phyloP scores from a whole-genome alignment of 2,113 vertebrate genomes.

The Ceyx margarethae region DNA sequence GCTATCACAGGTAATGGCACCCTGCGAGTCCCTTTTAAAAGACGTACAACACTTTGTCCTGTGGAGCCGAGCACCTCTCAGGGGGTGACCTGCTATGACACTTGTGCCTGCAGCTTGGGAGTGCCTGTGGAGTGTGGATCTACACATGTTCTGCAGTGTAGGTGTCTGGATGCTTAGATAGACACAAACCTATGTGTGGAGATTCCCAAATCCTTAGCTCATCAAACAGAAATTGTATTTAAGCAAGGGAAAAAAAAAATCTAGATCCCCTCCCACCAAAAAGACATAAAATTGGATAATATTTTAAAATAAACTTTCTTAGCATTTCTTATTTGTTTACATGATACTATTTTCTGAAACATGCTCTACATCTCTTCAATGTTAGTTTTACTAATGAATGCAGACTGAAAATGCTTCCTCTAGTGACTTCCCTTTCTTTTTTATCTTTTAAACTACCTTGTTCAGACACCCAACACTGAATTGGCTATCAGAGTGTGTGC shows the following conservation, averaged over 20 bases:
- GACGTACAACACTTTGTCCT: not conserved
- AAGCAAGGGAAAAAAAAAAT: not conserved
- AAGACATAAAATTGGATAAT: not conserved
- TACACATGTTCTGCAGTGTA: rapidly evolving
- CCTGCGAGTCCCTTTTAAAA: not conserved
- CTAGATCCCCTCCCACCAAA: not conserved
- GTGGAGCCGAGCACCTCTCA: not conserved
- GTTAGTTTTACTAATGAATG: not conserved
- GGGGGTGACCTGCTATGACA: not conserved
- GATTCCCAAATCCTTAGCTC: not conserved
- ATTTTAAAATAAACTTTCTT: not conserved
- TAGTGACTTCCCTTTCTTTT: not conserved
- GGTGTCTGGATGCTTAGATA: not conserved
- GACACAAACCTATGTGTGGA: not conserved
- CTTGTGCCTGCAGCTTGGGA: not conserved
- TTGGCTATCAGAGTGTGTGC: rapidly evolving
- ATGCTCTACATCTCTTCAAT: not conserved
- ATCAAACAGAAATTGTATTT: not conserved
- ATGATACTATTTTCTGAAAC: not conserved
- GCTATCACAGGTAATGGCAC: not conserved
- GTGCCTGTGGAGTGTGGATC: not conserved
- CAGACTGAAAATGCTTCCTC: not conserved
- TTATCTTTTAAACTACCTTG: not conserved
- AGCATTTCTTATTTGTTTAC: not conserved
- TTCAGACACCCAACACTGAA: not conserved